A percentile compares a stretch with the other conserved stretches of the same genome.
These are phyloP conservation scores for Drosophila melanosoma DNA, from an alignment of 2,888 invertebrate genomes.

Conservation along the genomic window DNA sequence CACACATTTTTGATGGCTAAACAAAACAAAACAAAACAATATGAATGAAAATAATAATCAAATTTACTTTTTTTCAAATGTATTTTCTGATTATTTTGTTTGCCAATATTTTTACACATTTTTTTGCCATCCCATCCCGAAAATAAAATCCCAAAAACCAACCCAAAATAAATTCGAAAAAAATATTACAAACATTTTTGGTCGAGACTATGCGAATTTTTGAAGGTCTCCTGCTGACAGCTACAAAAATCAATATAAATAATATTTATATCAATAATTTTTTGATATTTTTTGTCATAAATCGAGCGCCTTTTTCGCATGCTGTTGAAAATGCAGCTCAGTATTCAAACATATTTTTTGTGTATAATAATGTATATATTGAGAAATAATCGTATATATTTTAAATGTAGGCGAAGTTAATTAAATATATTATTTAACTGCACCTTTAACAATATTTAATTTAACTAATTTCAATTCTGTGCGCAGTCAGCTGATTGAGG, in stretches of 20 bases:
- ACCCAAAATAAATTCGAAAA: constrained; percentile 11
- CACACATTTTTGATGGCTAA: constrained; percentile 54
- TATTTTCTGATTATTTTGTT: constrained; percentile 52
- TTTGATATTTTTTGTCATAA: constrained; percentile 32
- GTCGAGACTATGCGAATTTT: constrained; percentile 74
- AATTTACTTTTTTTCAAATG: constrained; percentile 27
- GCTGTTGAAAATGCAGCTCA: constrained; percentile 21
- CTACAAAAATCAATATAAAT: constrained; percentile 1
- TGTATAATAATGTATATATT: background rate
- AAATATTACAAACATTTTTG: constrained; percentile 52
- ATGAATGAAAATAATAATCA: constrained; percentile 13
- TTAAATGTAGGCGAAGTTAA: constrained; percentile 33
- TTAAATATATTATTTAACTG: constrained; percentile 66
- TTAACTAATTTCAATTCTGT: constrained; percentile 31
- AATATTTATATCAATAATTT: constrained; percentile 9
- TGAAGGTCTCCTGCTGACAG: constrained; percentile 71
- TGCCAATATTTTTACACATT: constrained; percentile 32
- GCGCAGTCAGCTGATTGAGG: constrained; percentile 44
- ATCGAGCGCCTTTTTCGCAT: constrained; percentile 50
- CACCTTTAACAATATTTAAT: constrained; percentile 59
- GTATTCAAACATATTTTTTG: constrained; percentile 8
- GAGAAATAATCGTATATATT: background rate
- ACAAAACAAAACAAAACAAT: background rate
- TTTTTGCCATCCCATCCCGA: constrained; percentile 30
- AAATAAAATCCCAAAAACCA: constrained; percentile 21